These are phyloP conservation scores for Desmophyllum pertusum DNA, from an alignment of 92 coral and sea anemone genomes.

Conservation along the genomic window DNA sequence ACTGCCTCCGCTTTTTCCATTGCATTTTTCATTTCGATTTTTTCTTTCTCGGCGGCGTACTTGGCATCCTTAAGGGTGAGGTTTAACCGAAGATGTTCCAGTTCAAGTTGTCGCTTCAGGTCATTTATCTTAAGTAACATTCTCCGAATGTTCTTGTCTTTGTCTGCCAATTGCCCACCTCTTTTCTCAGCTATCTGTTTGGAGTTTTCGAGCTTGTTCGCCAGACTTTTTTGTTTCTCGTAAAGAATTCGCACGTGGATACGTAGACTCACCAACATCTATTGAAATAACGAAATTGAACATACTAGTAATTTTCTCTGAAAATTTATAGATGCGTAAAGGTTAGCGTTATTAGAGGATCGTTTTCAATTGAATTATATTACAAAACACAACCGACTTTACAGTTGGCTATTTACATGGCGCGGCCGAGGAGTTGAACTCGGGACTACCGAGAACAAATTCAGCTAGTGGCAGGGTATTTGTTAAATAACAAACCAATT, in stretches of 20 bases:
- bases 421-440: too few relatives aligned
- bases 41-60: constrained; percentile 20
- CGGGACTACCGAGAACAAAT: too few relatives aligned
- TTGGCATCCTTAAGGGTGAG: constrained; percentile 2
- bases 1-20: constrained; percentile 1
- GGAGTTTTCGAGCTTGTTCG: background rate
- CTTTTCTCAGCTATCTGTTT: background rate
- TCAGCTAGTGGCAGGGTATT: too few relatives aligned
- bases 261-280: constrained; percentile 37
- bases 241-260: constrained; percentile 30
- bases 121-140: background rate
- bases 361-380: too few relatives aligned
- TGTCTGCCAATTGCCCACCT: background rate
- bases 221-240: constrained; percentile 14
- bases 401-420: too few relatives aligned
- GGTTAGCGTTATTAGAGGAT: background rate
- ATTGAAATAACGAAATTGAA: background rate
- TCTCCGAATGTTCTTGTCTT: constrained; percentile 19
- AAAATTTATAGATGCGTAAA: background rate
- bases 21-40: background rate
- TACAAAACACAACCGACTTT: too few relatives aligned
- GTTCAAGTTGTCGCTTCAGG: constrained; percentile 16
- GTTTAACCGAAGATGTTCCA: constrained; percentile 8
- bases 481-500: too few relatives aligned
- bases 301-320: background rate